These are phyloP conservation scores for Pollenia griseotomentosa DNA, from an alignment of 2,888 invertebrate species.

Conservation along the genomic window DNA sequence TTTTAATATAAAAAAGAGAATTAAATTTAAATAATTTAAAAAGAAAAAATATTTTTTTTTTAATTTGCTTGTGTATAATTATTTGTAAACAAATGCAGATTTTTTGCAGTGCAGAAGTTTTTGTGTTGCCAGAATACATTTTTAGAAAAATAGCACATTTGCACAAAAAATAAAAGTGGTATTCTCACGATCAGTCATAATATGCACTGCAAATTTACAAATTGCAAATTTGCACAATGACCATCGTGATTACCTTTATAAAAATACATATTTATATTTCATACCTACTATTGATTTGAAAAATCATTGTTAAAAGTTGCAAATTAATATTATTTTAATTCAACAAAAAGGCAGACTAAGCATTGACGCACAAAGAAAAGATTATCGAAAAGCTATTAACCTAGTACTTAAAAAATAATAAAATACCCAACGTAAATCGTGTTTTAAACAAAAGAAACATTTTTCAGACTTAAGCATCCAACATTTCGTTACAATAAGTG, in stretches of 20 bases:
- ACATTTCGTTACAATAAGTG: background rate
- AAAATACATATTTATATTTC: background rate
- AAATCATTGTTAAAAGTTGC: background rate
- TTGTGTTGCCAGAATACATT: too few relatives aligned
- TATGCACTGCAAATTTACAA: too few relatives aligned
- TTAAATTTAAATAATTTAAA: too few relatives aligned
- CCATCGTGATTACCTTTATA: background rate
- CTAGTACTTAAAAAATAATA: background rate
- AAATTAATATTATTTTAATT: background rate
- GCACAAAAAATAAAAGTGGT: too few relatives aligned
- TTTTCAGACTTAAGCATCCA: slow-evolving; percentile 24
- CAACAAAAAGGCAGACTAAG: background rate
- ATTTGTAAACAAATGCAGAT: too few relatives aligned
- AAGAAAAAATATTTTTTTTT: too few relatives aligned
- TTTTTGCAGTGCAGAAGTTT: too few relatives aligned
- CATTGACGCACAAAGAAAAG: background rate
- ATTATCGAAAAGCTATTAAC: background rate
- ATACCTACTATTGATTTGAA: background rate
- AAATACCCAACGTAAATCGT: background rate
- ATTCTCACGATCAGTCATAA: too few relatives aligned
- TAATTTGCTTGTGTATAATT: too few relatives aligned
- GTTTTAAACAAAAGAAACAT: slow-evolving; percentile 26
- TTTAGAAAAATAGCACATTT: too few relatives aligned
- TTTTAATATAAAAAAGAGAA: too few relatives aligned
- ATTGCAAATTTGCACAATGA: too few relatives aligned